phyloP scores from a whole-genome alignment of 1,140 invertebrate species.

The Anadara kagoshimensis region DNA sequence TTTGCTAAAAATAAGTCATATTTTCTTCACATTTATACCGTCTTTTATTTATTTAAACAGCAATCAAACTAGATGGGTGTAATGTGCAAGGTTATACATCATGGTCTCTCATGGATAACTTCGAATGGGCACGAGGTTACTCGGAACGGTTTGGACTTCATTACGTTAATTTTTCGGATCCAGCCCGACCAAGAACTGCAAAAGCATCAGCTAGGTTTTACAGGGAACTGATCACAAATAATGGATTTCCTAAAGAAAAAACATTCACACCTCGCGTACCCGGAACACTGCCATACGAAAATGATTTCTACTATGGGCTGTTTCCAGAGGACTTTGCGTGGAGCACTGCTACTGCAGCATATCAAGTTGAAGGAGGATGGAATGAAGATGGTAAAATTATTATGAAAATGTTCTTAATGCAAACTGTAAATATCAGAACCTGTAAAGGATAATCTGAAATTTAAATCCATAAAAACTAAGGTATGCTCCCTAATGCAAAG shows the following conservation, averaged over 20 bases:
- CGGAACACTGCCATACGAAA: constrained; percentile 9
- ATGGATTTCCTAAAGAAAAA: constrained; percentile 48
- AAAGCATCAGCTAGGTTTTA: constrained; percentile 80
- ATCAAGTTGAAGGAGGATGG: constrained; percentile 73
- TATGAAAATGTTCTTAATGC: too few relatives aligned
- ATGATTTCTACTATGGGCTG: constrained; percentile 38
- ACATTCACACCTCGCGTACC: constrained; percentile 60
- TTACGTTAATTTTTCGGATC: constrained; percentile 83
- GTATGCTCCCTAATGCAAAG: too few relatives aligned
- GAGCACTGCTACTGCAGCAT: constrained; percentile 71
- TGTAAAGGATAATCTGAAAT: too few relatives aligned
- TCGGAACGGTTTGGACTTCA: constrained; percentile 83
- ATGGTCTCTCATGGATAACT: constrained; percentile 88
- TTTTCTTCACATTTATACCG: too few relatives aligned
- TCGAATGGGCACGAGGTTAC: constrained; percentile 81
- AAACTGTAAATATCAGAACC: too few relatives aligned
- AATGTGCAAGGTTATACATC: constrained; percentile 81
- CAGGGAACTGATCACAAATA: constrained; percentile 53
- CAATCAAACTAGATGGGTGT: constrained; percentile 75
- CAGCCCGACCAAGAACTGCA: constrained; percentile 79
- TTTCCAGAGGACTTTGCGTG: constrained; percentile 72
- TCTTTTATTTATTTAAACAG: constrained; percentile 42
- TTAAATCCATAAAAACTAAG: too few relatives aligned
- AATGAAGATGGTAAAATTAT: constrained; percentile 53
- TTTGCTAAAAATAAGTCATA: too few relatives aligned